Conservation (phyloP, 2,888 invertebrate genomes). For the Eledona agricola region DNA sequence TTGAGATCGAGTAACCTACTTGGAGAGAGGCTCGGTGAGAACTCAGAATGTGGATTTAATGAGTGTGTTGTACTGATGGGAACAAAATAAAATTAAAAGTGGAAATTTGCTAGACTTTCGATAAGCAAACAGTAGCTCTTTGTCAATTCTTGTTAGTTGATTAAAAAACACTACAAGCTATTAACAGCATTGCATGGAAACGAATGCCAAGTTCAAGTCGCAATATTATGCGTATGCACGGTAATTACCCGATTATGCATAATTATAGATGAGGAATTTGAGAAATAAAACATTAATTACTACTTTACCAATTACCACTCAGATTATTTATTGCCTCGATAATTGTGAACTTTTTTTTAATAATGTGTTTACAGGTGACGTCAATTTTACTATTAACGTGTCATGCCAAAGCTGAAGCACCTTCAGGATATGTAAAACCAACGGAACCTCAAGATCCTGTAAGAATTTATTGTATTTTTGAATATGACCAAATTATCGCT, state of each 20-base stretch:
- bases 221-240: too few relatives aligned
- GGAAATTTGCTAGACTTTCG: conserved; percentile 24
- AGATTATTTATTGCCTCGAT: too few relatives aligned
- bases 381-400: conserved; percentile 55
- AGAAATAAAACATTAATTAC: too few relatives aligned
- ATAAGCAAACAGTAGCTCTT: conserved; percentile 6
- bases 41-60: conserved; percentile 9
- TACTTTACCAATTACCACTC: too few relatives aligned
- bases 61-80: conserved; percentile 2
- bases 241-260: too few relatives aligned
- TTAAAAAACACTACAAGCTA: too few relatives aligned
- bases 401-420: conserved; percentile 52
- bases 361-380: conserved; percentile 59
- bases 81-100: conserved; percentile 18
- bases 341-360: conserved; percentile 45
- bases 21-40: neutral
- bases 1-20: conserved; percentile 17
- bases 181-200: too few relatives aligned
- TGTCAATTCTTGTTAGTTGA: too few relatives aligned
- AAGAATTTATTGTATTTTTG: too few relatives aligned
- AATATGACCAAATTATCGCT: too few relatives aligned
- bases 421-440: conserved; percentile 60
- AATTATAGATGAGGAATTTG: too few relatives aligned
- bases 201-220: too few relatives aligned
- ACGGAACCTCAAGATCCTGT: conserved; percentile 60